Conservation (phyloP, 2,888 invertebrate genomes). For the Agriopis leucophaearia region DNA sequence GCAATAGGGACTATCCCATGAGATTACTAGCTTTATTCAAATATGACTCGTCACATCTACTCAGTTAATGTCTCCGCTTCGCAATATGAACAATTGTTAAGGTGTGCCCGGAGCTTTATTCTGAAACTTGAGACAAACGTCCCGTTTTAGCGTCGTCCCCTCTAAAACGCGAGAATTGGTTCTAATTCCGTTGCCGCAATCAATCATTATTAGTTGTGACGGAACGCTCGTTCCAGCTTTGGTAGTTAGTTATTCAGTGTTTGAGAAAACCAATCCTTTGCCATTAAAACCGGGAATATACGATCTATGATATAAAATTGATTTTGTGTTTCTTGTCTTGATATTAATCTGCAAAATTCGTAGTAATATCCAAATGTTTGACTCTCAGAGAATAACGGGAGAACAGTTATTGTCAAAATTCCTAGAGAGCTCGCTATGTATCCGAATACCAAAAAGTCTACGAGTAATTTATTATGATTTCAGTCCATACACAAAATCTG, state of each 20-base stretch:
- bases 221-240: slow-evolving; percentile 58
- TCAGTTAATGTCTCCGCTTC: background rate
- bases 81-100: background rate
- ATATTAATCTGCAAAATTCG: no score
- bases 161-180: slow-evolving; percentile 69
- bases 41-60: background rate
- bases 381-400: no score
- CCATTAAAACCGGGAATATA: slow-evolving; percentile 6
- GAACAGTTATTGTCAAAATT: no score
- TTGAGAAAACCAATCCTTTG: slow-evolving; percentile 16
- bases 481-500: no score
- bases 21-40: background rate
- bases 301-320: background rate
- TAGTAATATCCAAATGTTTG: no score
- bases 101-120: slow-evolving; percentile 17
- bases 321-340: background rate
- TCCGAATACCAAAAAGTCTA: no score
- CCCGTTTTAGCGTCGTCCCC: slow-evolving; percentile 64
- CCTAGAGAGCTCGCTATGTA: no score
- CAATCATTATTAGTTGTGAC: slow-evolving; percentile 80
- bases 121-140: slow-evolving; percentile 43
- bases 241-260: slow-evolving; percentile 50
- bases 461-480: no score
- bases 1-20: background rate
- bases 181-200: slow-evolving; percentile 74